Evolutionary conservation across 92 coral and sea anemone species (phyloP), one percentile per base, ranked within the genome.

Genomic region (Nematostella vectensis): DNA sequence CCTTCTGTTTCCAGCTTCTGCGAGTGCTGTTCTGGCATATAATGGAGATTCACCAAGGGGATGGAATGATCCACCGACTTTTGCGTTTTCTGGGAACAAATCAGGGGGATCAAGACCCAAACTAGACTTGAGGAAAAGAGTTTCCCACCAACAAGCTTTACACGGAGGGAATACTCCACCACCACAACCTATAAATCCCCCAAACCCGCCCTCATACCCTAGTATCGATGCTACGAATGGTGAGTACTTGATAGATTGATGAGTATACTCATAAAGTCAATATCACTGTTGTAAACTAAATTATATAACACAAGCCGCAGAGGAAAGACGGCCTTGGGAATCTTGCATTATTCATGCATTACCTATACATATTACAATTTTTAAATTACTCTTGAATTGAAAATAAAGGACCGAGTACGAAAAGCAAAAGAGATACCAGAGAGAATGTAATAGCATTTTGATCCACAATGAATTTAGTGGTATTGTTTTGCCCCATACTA

Each of bases 61-160:
- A 31, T 91, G 98, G 98, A 91, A 91, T 45, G 98, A 91, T 42
- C 98, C 98, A 29, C 98, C 98, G 55, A 91, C 98, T 2, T 75
- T 91, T 43, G 83, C 95, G 9, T 91, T 81, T 50, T 65, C 87
- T 59, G 67, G 76, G 16, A 67, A 78, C 39, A 77, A 69, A 55
- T 70, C 81, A 18, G 72, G 61, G 21, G 75, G 77, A 33, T 70
- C 70, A 52, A 77, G 65, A 33, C 96, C 98, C 2, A 91, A 91
- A 69, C 76, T 91, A 40, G 98, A 91, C 67, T 80, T 91, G 61
- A 64, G 98, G 56, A 91, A 91, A 59, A 66, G 98, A 36, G 98
- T 91, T 20, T 91, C 98, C 0, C 98, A 91, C 47, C 98, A 91
- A 38, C 88, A 91, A 82, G 98, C 98, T 30, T 69, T 91, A 38